A percentile compares a stretch with the other conserved stretches of the same genome.
phyloP scores from a whole-genome alignment of 2,797 vertebrate species.

The Rhabdomys pumilio region DNA sequence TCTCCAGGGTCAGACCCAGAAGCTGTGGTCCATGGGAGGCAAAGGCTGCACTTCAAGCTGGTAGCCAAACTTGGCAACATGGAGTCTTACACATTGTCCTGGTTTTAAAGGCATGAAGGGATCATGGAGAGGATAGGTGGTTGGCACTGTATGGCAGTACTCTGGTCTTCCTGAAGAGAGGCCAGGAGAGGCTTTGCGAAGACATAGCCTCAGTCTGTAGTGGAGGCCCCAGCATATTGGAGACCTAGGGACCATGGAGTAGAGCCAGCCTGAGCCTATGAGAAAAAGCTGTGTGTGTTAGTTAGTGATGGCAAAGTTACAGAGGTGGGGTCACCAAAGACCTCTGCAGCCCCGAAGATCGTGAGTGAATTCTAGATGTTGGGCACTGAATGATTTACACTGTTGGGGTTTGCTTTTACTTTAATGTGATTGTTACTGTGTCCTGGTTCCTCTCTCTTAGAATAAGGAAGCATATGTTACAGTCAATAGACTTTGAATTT shows the following conservation, averaged over 20 bases:
- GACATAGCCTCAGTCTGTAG: neutral
- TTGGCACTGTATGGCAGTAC: no score
- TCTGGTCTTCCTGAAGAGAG: neutral
- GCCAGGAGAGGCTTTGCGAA: neutral
- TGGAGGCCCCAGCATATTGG: no score
- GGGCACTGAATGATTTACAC: neutral
- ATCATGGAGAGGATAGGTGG: neutral
- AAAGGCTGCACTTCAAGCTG: neutral
- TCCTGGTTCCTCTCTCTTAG: neutral
- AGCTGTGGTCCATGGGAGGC: neutral
- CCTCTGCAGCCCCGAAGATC: neutral
- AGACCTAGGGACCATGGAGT: no score
- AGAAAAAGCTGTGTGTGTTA: neutral
- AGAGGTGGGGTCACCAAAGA: neutral
- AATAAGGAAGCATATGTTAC: neutral
- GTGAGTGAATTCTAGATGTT: no score
- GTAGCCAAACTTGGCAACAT: neutral
- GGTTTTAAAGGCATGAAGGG: neutral
- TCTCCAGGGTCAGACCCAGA: neutral
- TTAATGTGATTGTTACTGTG: neutral
- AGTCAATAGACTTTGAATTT: neutral
- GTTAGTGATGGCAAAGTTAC: neutral
- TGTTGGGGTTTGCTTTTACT: neutral
- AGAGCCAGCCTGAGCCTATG: no score
- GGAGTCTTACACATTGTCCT: neutral